Evolutionary conservation across 2,888 invertebrate genomes (phyloP).

Genomic region (Chloroclystis v-ata): DNA sequence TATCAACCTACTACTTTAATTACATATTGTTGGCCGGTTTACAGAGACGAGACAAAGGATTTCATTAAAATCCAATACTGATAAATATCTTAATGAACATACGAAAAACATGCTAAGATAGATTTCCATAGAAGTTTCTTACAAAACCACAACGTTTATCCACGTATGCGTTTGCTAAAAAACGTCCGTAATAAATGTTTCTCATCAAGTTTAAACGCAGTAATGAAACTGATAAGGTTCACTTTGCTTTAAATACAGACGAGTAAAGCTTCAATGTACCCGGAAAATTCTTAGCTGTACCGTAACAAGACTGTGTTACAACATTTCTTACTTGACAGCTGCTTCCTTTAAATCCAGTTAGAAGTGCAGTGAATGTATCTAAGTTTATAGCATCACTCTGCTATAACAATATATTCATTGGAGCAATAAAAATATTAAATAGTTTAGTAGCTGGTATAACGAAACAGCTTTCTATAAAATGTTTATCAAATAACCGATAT

Average conservation of each 20-base stretch:
- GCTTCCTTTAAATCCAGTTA: slow-evolving; percentile 44
- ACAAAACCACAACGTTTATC: slow-evolving; percentile 17
- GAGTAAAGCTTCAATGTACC: background rate
- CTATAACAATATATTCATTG: background rate
- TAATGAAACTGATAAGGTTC: background rate
- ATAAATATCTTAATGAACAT: background rate
- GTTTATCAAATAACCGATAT: background rate
- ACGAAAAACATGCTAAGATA: background rate
- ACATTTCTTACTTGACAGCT: slow-evolving; percentile 46
- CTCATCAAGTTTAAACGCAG: slow-evolving; percentile 3
- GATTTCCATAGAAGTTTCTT: slow-evolving; percentile 23
- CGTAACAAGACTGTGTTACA: slow-evolving; percentile 35
- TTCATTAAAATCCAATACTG: background rate
- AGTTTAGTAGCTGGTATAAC: background rate
- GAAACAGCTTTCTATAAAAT: too few species aligned
- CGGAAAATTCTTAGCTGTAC: slow-evolving; percentile 23
- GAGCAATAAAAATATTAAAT: background rate
- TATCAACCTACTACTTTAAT: slow-evolving; percentile 38
- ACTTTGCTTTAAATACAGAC: slow-evolving; percentile 6
- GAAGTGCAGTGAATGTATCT: slow-evolving; percentile 14
- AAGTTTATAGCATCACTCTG: slow-evolving; percentile 8
- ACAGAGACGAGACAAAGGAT: slow-evolving; percentile 7
- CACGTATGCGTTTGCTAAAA: slow-evolving; percentile 20
- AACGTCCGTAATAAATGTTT: slow-evolving; percentile 16
- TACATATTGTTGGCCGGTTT: slow-evolving; percentile 22